phyloP scores from a whole-genome alignment of 1,140 invertebrate genomes.

The Goniozus legneri region DNA sequence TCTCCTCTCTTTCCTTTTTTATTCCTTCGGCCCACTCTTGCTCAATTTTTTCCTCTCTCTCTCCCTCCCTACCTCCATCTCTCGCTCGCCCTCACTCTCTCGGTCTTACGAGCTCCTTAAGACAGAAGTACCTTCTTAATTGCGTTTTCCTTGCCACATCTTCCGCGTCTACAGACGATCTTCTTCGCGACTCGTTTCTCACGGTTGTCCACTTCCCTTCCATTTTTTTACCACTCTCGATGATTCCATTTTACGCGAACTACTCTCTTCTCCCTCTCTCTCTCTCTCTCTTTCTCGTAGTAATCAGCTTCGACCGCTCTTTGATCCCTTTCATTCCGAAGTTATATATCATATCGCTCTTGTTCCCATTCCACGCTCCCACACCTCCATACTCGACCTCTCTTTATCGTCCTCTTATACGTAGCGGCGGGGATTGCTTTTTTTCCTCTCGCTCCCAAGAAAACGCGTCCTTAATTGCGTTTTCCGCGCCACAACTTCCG shows the following conservation, averaged over 20 bases:
- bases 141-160: too few relatives aligned
- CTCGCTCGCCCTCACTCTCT: neutral
- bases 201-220: too few relatives aligned
- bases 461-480: constrained; percentile 4
- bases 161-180: too few relatives aligned
- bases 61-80: too few relatives aligned
- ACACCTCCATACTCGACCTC: neutral
- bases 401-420: neutral
- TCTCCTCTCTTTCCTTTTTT: too few relatives aligned
- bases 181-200: too few relatives aligned
- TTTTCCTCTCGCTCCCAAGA: neutral
- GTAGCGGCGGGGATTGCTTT: too few relatives aligned
- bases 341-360: too few relatives aligned
- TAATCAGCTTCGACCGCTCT: neutral
- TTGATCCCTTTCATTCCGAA: neutral
- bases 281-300: neutral
- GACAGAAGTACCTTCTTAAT: too few relatives aligned
- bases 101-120: neutral
- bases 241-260: neutral
- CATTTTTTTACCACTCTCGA: too few relatives aligned
- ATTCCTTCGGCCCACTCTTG: neutral
- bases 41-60: neutral
- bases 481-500: neutral
- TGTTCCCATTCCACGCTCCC: neutral
- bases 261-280: neutral